phyloP scores from a whole-genome alignment of 2,888 invertebrate species.

The Altica lythri region DNA sequence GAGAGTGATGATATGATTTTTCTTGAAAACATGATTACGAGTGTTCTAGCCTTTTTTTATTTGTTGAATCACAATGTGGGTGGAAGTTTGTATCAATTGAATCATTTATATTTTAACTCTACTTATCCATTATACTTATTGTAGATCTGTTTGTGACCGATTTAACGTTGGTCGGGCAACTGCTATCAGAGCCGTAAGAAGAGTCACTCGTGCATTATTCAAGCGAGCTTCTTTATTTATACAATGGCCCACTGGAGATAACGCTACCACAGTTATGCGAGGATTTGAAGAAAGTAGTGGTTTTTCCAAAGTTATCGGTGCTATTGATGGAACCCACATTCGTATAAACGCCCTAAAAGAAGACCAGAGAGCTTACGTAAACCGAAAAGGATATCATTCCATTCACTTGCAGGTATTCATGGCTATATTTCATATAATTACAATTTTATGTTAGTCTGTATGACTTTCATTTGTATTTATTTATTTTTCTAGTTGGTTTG shows the following conservation, averaged over 20 bases:
- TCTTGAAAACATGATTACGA: too few species aligned
- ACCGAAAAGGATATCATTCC: not conserved
- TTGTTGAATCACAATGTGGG: too few species aligned
- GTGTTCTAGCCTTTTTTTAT: too few species aligned
- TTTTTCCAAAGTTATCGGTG: too few species aligned
- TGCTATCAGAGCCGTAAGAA: conserved; percentile 16
- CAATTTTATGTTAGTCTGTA: too few species aligned
- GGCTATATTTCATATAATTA: too few species aligned
- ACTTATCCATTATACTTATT: not conserved
- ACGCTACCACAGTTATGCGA: conserved; percentile 9
- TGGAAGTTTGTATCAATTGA: too few species aligned
- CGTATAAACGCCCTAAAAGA: not conserved
- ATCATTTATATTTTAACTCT: too few species aligned
- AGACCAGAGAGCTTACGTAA: not conserved
- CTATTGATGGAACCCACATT: too few species aligned
- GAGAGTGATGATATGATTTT: too few species aligned
- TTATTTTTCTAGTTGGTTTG: too few species aligned
- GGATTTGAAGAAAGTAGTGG: conserved; percentile 13
- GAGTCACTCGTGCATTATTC: conserved; percentile 16
- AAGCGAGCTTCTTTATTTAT: conserved; percentile 8
- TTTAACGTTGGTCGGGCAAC: conserved; percentile 23
- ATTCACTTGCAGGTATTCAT: not conserved
- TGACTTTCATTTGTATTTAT: too few species aligned
- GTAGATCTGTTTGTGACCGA: conserved; percentile 21
- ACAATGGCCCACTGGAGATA: conserved; percentile 17